Percentiles rank a stretch among this genome's conserved stretches.
Conservation (phyloP, 2,797 vertebrate genomes). For the Halcyon chelicuti region DNA sequence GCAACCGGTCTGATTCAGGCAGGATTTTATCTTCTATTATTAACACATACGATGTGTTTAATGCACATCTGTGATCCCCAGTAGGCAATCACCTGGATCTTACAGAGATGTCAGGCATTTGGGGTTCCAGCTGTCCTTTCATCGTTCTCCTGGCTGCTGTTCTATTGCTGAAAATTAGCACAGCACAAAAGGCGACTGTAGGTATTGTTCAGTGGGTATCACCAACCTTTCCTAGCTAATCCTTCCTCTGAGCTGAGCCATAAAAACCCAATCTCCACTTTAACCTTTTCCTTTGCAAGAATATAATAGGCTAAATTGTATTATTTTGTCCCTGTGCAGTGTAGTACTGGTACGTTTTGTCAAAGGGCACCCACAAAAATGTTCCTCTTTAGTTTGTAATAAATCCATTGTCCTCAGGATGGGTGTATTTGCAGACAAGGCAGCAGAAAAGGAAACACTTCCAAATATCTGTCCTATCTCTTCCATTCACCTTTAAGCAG, state of each 20-base stretch:
- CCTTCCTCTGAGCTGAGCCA: slow-evolving; percentile 3
- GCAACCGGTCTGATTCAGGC: background rate
- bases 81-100: background rate
- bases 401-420: slow-evolving; percentile 15
- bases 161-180: background rate
- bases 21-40: background rate
- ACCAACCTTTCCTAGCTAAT: background rate
- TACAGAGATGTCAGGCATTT: background rate
- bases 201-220: background rate
- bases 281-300: slow-evolving; percentile 3
- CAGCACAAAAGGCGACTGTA: background rate
- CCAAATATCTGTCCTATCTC: background rate
- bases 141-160: background rate
- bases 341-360: background rate
- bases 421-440: background rate
- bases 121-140: background rate
- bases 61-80: background rate
- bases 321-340: slow-evolving; percentile 7
- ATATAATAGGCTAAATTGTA: slow-evolving; percentile 33
- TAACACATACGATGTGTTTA: background rate
- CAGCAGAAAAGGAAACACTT: background rate
- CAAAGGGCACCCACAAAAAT: slow-evolving; percentile 38
- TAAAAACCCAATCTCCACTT: slow-evolving; percentile 15
- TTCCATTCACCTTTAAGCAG: background rate
- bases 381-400: slow-evolving; percentile 15